Evolutionary conservation across 2,797 vertebrate species (phyloP).

Genomic region (Netta rufina): DNA sequence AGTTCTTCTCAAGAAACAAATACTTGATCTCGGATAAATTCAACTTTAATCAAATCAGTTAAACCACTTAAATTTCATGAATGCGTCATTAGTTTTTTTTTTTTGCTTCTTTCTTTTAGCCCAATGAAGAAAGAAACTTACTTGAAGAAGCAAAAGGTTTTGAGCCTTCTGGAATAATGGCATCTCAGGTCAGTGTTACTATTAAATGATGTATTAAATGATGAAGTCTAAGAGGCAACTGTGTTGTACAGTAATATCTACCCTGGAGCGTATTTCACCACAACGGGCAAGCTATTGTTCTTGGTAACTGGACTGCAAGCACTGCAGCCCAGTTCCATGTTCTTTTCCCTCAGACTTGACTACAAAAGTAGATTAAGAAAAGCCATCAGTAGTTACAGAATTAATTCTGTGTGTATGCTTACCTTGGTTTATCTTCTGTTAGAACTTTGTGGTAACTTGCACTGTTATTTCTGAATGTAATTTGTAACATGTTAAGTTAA

Average conservation of each 20-base stretch:
- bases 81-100: neutral
- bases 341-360: neutral
- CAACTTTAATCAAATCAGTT: neutral
- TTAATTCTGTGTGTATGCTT: neutral
- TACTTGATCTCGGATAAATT: conserved; percentile 56
- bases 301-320: neutral
- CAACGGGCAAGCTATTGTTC: neutral
- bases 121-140: conserved; percentile 96
- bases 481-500: neutral
- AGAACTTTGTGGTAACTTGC: neutral
- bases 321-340: neutral
- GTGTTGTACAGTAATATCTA: neutral
- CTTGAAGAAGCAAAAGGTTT: conserved; percentile 93
- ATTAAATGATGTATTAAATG: neutral
- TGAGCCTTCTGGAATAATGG: conserved; percentile 75
- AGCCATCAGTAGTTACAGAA: neutral
- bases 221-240: neutral
- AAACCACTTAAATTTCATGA: neutral
- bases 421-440: neutral
- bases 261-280: neutral
- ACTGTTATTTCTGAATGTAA: neutral
- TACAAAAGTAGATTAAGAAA: neutral
- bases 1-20: conserved; percentile 82
- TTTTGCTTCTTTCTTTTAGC: conserved; percentile 76
- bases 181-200: conserved; percentile 70